phyloP scores from a whole-genome alignment of 1,140 invertebrate species.

The Drosophila guanche region DNA sequence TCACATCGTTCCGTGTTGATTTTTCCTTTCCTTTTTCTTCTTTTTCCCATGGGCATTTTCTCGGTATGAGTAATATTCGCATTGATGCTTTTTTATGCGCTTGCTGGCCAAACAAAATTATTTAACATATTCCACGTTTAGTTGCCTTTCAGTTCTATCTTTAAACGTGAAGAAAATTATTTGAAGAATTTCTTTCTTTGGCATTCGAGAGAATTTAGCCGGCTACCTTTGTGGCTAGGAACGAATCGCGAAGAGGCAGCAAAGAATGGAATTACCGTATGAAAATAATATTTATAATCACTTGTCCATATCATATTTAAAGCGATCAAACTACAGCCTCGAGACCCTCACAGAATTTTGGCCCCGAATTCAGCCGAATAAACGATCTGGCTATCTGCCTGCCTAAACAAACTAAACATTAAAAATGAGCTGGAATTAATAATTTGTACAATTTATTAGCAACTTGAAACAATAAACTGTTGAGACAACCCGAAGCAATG shows the following conservation, averaged over 20 bases:
- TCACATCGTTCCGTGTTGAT: slow-evolving; percentile 26
- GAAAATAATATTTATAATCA: no score
- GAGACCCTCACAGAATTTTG: neutral
- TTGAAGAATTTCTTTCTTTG: slow-evolving; percentile 66
- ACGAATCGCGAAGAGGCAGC: slow-evolving; percentile 35
- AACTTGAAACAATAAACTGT: slow-evolving; percentile 57
- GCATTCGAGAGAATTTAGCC: slow-evolving; percentile 22
- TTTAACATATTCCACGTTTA: slow-evolving; percentile 58
- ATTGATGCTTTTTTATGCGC: slow-evolving; percentile 47
- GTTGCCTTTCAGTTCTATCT: slow-evolving; percentile 31
- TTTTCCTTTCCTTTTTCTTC: slow-evolving; percentile 10
- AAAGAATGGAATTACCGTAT: no score
- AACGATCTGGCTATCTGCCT: slow-evolving; percentile 31
- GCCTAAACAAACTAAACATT: slow-evolving; percentile 63
- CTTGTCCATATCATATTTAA: no score
- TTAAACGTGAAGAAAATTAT: slow-evolving; percentile 61
- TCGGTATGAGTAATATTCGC: slow-evolving; percentile 66
- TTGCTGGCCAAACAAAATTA: slow-evolving; percentile 45
- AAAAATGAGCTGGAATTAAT: slow-evolving; percentile 55
- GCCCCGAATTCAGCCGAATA: neutral
- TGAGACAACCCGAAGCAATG: neutral
- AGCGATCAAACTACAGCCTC: no score
- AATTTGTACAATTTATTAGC: slow-evolving; percentile 72
- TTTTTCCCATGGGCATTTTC: slow-evolving; percentile 1
- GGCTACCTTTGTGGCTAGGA: slow-evolving; percentile 2